Evolutionary conservation across 1,140 invertebrate genomes (phyloP), one percentile per base, ranked within the genome.

Genomic region (Cherax destructor): DNA sequence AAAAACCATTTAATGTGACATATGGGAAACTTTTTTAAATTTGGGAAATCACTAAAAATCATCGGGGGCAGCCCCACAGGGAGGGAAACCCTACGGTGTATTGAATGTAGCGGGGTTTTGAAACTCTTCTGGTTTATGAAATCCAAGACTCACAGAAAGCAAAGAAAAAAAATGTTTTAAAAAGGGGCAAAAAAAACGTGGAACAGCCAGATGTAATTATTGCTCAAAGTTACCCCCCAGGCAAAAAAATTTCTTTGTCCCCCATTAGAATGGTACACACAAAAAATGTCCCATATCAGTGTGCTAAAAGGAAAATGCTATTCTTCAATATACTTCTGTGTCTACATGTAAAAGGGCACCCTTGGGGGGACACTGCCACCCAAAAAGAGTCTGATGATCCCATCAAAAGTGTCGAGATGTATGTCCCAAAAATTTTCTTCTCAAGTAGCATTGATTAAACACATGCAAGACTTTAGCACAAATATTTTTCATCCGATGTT

Each of bases 1-100:
- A 90, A 77, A 80, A 80, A 65, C 80, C 10, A 84, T 83, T 61
- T 61, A 90, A 30, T 90, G 88, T 83, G 81, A 90, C 10, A 9
- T 61, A 5, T 77, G 88, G 16, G 4, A 69, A 21, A 69, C 9
- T 18, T 16, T 69, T 69, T 69, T 9, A 9, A 7, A 69, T 69
- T 18, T n/a, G 61, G 61, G 4, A 69, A 69, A 21, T 69, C 61
- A 69, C 61, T 69, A 18, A 69, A 18, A 18, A 69, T 21, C 61
- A 69, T 69, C 61, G 61, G 4, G 9, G 61, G 18, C 61, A 69
- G 18, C 61, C 10, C 18, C 10, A 9, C 4, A n/a, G n/a, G 61
- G 61, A 69, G 61, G 21, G 61, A 69, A 18, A 18, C 61, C 61
- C 9, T 69, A 69, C 18, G 61, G 16, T 69, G 61, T 21, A 69